Percentiles rank a stretch among this genome's conserved stretches.
These are phyloP conservation scores for Tragelaphus strepsiceros DNA, from an alignment of 2,113 vertebrate genomes.

Conservation along the genomic window DNA sequence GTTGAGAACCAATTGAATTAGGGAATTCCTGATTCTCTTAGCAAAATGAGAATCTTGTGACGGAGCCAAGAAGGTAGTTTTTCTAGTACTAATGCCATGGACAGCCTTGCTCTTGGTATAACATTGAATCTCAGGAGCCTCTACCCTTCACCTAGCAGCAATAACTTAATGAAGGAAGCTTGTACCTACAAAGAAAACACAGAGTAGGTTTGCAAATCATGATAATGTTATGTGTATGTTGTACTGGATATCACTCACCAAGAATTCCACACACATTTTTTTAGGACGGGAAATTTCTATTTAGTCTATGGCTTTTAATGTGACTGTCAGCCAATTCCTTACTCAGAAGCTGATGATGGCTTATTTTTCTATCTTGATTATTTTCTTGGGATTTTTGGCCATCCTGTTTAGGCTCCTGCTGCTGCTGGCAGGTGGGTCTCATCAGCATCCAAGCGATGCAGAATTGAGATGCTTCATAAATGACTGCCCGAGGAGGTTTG, in stretches of 20 bases:
- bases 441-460: background rate
- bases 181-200: background rate
- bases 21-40: background rate
- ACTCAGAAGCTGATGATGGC: background rate
- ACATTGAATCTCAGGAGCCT: background rate
- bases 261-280: conserved; percentile 34
- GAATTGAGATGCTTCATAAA: background rate
- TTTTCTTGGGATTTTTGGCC: conserved; percentile 63
- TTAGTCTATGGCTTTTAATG: conserved; percentile 65
- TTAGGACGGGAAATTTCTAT: conserved; percentile 56
- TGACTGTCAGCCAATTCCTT: conserved; percentile 37
- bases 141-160: background rate
- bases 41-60: background rate
- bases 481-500: background rate
- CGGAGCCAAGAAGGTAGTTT: background rate
- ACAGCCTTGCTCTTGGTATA: background rate
- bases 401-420: background rate
- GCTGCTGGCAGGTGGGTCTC: conserved; percentile 6
- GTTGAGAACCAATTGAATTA: background rate
- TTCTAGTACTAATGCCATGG: background rate
- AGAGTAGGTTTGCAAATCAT: background rate
- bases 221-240: conserved; percentile 1
- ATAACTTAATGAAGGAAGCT: background rate
- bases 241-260: background rate
- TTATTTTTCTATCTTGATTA: conserved; percentile 57